A percentile compares a stretch with the other conserved stretches of the same genome.
Evolutionary conservation across 1,140 invertebrate genomes (phyloP).

Genomic region (Ooceraea biroi): DNA sequence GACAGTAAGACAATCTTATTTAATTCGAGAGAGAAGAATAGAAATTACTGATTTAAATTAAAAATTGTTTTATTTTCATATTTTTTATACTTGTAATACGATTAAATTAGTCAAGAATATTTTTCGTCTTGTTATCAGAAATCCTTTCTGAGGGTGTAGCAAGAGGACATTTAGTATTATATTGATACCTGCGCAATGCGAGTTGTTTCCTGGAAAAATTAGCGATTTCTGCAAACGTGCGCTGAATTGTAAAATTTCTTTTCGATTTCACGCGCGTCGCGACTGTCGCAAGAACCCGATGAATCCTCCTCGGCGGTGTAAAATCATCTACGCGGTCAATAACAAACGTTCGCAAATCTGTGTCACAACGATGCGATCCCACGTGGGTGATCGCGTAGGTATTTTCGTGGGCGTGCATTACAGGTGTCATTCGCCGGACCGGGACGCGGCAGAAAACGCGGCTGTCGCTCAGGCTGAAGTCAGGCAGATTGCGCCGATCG

Average conservation of each 20-base stretch:
- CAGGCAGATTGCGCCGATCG: background rate
- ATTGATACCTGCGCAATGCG: background rate
- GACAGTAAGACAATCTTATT: too few relatives aligned
- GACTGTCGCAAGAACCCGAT: background rate
- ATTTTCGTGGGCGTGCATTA: constrained; percentile 72
- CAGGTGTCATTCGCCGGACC: constrained; percentile 65
- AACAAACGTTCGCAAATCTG: constrained; percentile 64
- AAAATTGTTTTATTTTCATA: too few relatives aligned
- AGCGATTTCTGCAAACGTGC: too few relatives aligned
- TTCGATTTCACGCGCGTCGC: background rate
- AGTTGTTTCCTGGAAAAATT: too few relatives aligned
- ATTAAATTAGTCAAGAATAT: too few relatives aligned
- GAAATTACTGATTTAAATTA: too few relatives aligned
- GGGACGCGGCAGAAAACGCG: constrained; percentile 1
- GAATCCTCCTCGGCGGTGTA: background rate
- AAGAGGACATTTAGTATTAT: background rate
- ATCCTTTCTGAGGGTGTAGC: too few relatives aligned
- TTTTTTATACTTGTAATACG: too few relatives aligned
- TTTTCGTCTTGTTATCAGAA: too few relatives aligned
- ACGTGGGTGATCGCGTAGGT: constrained; percentile 68
- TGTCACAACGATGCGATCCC: constrained; percentile 57
- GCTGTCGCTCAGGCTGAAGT: constrained; percentile 9
- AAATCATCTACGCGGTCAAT: constrained; percentile 4
- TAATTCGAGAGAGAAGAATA: too few relatives aligned
- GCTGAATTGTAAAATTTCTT: too few relatives aligned